Evolutionary conservation across 1,140 invertebrate genomes (phyloP), one percentile per base, ranked within the genome.

Genomic region (Habropoda laboriosa): DNA sequence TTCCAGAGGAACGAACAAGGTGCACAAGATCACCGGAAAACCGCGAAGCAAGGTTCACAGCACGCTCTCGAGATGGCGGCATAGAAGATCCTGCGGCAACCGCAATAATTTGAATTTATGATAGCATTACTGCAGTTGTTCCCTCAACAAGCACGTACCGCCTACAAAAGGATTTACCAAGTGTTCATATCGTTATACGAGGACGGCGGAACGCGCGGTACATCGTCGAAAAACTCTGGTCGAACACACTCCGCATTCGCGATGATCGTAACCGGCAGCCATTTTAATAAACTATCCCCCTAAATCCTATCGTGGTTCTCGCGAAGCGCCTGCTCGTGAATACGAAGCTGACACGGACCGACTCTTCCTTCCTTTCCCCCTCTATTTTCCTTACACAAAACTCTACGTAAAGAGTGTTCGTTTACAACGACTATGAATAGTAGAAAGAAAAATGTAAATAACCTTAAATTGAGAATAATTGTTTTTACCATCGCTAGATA

Each of bases 71-170:
- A 72, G 67, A 72, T 61, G 76, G 67, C 67, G 27, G 57, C 10
- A 64, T 38, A 21, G 10, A 55, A 47, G 68, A 72, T 72, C 70
- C 45, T 35, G 68, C n/a, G 21, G 68, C 47, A 35, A 45, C 77
- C 70, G 30, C 68, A 63, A 63, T 79, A 79, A 79, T 79, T 79
- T 57, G 77, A 79, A 73, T 79, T 79, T 79, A 79, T 24, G 77
- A 73, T 73, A 63, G 60, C 77, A 57, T 73, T 73, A 64, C 73
- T 79, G 77, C 77, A 30, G 68, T 79, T 79, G 70, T 73, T 79
- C 55, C 68, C 77, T 73, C 68, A 24, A 72, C 57, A 38, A 73
- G 38, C 77, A 72, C 68, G 70, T 64, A 72, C n/a, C 38, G 45
- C n/a, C 68, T 38, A 30, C 47, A 51, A 79, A 57, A 72, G 77